phyloP scores from a whole-genome alignment of 2,888 invertebrate genomes.

The Caradrina kadenii region DNA sequence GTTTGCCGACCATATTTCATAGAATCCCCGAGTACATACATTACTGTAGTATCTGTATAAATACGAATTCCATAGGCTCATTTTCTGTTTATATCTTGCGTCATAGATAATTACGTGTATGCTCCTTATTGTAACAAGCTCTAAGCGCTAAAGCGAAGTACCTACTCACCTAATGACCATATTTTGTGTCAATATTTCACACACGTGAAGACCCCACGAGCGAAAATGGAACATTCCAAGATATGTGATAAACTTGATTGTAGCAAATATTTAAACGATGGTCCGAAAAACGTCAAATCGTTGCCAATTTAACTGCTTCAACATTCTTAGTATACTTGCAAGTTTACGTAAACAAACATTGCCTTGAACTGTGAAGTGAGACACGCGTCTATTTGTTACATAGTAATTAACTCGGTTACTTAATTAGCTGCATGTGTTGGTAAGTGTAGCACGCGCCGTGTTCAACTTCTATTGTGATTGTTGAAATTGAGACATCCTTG shows the following conservation, averaged over 20 bases:
- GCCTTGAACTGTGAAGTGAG: slow-evolving; percentile 70
- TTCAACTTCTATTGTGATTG: slow-evolving; percentile 63
- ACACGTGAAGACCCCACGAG: background rate
- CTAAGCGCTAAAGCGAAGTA: too few relatives aligned
- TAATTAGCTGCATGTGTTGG: slow-evolving; percentile 69
- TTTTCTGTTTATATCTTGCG: background rate
- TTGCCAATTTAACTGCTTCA: slow-evolving; percentile 35
- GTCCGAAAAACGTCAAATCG: slow-evolving; percentile 1
- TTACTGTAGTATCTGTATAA: too few relatives aligned
- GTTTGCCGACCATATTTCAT: slow-evolving; percentile 10
- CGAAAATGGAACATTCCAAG: slow-evolving; percentile 10
- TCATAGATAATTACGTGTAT: background rate
- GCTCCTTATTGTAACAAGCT: background rate
- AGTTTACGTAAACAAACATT: slow-evolving; percentile 72
- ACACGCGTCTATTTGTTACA: slow-evolving; percentile 68
- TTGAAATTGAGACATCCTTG: slow-evolving; percentile 61
- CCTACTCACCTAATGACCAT: background rate
- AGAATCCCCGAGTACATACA: background rate
- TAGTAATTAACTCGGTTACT: slow-evolving; percentile 63
- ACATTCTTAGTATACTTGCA: slow-evolving; percentile 19
- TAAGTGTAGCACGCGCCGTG: slow-evolving; percentile 63
- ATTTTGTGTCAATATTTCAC: slow-evolving; percentile 19
- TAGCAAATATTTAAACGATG: slow-evolving; percentile 21
- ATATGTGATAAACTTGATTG: slow-evolving; percentile 28
- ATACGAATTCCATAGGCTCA: background rate